Conservation (phyloP, 2,797 vertebrate species). For the Tangara arthus region DNA sequence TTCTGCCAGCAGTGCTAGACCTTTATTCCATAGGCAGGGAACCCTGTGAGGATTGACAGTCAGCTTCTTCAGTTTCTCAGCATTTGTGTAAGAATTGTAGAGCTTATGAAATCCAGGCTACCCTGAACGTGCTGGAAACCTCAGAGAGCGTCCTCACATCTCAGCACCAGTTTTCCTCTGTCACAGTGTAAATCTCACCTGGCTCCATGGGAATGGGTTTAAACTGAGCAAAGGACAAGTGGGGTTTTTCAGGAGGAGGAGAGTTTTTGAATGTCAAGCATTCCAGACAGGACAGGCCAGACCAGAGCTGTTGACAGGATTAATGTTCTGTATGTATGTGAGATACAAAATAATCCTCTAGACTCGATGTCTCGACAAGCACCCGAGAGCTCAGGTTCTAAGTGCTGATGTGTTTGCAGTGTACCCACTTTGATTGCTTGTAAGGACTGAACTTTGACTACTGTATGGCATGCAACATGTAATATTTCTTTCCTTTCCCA, state of each 20-base stretch:
- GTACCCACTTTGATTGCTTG: conserved; percentile 34
- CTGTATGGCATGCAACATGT: conserved; percentile 72
- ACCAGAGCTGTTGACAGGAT: neutral
- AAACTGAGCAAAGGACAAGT: neutral
- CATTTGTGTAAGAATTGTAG: neutral
- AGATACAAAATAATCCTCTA: neutral
- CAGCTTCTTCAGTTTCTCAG: neutral
- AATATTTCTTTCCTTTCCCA: conserved; percentile 86
- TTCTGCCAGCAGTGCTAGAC: neutral
- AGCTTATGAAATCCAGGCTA: neutral
- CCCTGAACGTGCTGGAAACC: neutral
- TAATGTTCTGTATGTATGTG: neutral
- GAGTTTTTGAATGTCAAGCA: neutral
- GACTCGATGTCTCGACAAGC: neutral
- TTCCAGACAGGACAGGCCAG: neutral
- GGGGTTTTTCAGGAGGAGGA: neutral
- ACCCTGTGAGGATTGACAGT: neutral
- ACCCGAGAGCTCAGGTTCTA: conserved; percentile 35
- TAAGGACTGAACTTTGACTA: conserved; percentile 65
- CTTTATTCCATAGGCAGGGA: neutral
- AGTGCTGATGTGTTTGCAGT: conserved; percentile 58
- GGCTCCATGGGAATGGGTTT: neutral
- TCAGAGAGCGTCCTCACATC: neutral
- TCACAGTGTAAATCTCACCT: neutral
- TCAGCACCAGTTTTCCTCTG: neutral